Evolutionary conservation across 1,140 invertebrate species (phyloP), one percentile per base, ranked within the genome.

Genomic region (Phthorimaea operculella): DNA sequence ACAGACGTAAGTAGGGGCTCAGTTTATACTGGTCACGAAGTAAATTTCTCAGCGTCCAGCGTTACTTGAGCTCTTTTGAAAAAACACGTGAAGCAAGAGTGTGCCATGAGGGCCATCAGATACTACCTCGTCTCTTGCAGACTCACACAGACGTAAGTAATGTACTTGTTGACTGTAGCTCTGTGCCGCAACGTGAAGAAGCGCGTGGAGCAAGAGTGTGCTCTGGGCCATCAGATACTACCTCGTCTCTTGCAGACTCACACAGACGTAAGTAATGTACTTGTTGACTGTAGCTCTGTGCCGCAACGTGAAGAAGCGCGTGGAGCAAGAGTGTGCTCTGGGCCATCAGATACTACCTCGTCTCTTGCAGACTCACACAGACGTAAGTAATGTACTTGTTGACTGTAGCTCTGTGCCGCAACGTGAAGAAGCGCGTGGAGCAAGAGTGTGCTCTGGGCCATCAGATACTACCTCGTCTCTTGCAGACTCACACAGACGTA

Each of bases 151-250:
- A 97, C 96, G 1, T 88, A 14, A 70, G 72, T n/a, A n/a, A n/a
- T n/a, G n/a, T n/a, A n/a, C n/a, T n/a, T n/a, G n/a, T n/a, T n/a
- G n/a, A n/a, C n/a, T n/a, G n/a, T n/a, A n/a, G 82, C 89, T 17
- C 80, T 99, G 12, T 98, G 96, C 73, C 86, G 89, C 28, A 98
- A 97, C 87, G 96, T 98, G 0, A 99, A 98, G 78, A 88, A 91
- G 39, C 84, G 94, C 36, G 87, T 99, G 1, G 76, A 85, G 2
- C 55, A 89, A 51, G 95, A 98, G 74, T 97, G 95, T 76, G 83
- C 87, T 75, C 10, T 78, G 86, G 1, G 86, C 86, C 10, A 90
- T 96, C 28, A 71, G 74, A 4, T 79, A 90, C 55, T 92, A 87
- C 61, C 86, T 94, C 33, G 88, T 95, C 9, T 94, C 93, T 1